Percentiles rank a stretch among this genome's conserved stretches.
Conservation (phyloP, 2,113 vertebrate genomes). For the Thalassoma bifasciatum region DNA sequence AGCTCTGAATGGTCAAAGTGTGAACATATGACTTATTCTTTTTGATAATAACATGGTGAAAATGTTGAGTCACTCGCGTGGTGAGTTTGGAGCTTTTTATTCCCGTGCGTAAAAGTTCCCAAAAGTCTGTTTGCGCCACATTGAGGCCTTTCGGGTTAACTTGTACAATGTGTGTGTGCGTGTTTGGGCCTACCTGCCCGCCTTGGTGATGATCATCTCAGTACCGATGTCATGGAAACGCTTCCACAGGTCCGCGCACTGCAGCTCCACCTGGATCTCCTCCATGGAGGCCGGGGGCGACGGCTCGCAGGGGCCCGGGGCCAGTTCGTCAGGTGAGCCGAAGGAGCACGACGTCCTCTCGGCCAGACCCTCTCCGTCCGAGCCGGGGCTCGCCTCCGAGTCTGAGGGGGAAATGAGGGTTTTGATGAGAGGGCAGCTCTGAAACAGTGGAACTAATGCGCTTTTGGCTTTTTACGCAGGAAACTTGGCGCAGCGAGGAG, state of each 20-base stretch:
- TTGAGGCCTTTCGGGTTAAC: background rate
- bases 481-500: conserved; percentile 52
- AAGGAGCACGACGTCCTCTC: conserved; percentile 96
- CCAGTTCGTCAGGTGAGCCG: conserved; percentile 89
- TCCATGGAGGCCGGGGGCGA: conserved; percentile 92
- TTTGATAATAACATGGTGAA: background rate
- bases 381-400: conserved; percentile 95
- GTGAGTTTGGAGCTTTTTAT: too few species aligned
- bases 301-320: conserved; percentile 77
- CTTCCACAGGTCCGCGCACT: conserved; percentile 98
- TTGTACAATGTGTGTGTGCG: background rate
- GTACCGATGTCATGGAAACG: conserved; percentile 99
- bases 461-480: conserved; percentile 48
- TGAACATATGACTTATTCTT: background rate
- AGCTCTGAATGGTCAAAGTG: background rate
- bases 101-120: background rate
- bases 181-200: conserved; percentile 88
- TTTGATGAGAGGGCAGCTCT: conserved; percentile 53
- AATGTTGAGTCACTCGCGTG: background rate
- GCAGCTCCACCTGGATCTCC: conserved; percentile 98
- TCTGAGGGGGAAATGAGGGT: conserved; percentile 79
- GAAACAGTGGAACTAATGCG: conserved; percentile 43
- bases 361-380: conserved; percentile 92
- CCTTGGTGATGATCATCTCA: conserved; percentile 99
- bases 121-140: conserved; percentile 13